These are phyloP conservation scores for Karalla daura DNA, from an alignment of 2,797 vertebrate species.

Conservation along the genomic window DNA sequence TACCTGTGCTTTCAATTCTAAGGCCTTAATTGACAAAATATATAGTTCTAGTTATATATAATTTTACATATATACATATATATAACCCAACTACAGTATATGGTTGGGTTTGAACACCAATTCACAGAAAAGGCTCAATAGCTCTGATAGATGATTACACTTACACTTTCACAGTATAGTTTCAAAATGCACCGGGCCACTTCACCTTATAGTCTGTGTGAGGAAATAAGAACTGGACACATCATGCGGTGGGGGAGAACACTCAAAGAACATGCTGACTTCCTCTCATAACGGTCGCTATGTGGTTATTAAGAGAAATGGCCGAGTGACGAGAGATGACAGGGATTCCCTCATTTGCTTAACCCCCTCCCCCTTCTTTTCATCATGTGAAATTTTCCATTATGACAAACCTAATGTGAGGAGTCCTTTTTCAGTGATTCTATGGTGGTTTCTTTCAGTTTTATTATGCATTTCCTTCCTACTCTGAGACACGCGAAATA, in stretches of 20 bases:
- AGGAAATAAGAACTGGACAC: conserved; percentile 6
- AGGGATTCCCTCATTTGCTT: conserved; percentile 70
- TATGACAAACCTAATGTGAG: background rate
- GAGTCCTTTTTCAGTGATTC: too few relatives aligned
- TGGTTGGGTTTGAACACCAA: too few relatives aligned
- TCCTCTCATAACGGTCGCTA: background rate
- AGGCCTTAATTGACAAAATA: background rate
- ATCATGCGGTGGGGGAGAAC: too few relatives aligned
- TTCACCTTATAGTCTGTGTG: background rate
- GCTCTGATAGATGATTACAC: too few relatives aligned
- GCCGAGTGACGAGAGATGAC: background rate
- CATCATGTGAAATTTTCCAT: conserved; percentile 47
- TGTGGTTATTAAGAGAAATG: conserved; percentile 22
- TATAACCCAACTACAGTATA: too few relatives aligned
- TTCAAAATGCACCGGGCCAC: too few relatives aligned
- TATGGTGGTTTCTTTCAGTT: conserved; percentile 29
- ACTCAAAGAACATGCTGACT: conserved; percentile 29
- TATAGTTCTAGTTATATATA: background rate
- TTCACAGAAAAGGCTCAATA: too few relatives aligned
- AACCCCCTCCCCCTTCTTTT: conserved; percentile 2
- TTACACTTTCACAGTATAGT: background rate
- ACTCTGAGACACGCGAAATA: background rate
- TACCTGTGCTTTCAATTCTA: background rate
- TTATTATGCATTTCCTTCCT: conserved; percentile 58
- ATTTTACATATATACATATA: too few relatives aligned